phyloP scores from a whole-genome alignment of 2,888 invertebrate species.

The Cetonia aurata region DNA sequence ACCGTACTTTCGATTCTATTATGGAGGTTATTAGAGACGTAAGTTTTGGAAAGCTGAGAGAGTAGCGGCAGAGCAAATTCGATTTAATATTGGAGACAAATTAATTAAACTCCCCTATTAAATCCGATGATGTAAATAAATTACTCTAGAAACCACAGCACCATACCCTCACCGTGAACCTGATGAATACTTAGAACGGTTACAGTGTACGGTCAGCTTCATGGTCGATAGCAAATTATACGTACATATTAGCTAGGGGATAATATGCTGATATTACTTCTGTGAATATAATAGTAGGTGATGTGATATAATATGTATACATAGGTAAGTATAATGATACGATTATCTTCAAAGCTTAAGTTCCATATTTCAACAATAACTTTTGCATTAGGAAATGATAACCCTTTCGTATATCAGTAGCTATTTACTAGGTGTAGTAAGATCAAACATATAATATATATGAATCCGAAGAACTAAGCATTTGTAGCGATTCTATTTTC shows the following conservation, averaged over 20 bases:
- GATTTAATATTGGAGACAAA: constrained; percentile 12
- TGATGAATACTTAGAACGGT: not conserved
- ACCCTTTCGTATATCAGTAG: no score
- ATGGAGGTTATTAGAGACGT: not conserved
- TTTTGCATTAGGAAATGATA: no score
- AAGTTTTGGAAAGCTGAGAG: not conserved
- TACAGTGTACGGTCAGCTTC: not conserved
- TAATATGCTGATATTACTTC: not conserved
- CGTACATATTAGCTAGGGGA: not conserved
- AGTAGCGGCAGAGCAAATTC: not conserved
- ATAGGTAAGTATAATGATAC: no score
- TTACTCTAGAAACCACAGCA: not conserved
- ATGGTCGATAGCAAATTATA: not conserved
- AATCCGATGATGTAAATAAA: constrained; percentile 18
- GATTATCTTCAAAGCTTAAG: no score
- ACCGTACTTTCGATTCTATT: no score
- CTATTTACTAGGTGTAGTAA: no score
- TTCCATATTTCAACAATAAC: no score
- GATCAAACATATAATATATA: no score
- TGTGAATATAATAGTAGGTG: no score
- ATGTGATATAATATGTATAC: no score
- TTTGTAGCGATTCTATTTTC: no score
- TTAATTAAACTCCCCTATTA: constrained; percentile 23
- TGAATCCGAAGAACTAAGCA: no score
- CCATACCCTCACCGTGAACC: not conserved